A percentile compares a stretch with the other conserved stretches of the same genome.
Evolutionary conservation across 2,888 invertebrate species (phyloP).

Genomic region (Drosophila prostipennis): DNA sequence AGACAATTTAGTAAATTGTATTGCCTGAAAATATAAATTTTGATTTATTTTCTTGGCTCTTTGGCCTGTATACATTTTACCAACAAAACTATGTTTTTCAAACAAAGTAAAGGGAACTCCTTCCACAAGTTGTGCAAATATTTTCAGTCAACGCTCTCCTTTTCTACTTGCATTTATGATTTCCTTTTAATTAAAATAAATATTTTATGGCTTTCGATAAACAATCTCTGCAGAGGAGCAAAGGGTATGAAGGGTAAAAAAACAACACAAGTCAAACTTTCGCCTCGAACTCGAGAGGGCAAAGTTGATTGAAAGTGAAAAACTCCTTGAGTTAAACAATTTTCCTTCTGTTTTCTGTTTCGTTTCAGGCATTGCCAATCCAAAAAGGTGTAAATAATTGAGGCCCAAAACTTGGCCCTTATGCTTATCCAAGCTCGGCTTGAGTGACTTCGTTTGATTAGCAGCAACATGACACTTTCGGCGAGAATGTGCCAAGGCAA

Average conservation of each 20-base stretch:
- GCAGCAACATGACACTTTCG: constrained; percentile 32
- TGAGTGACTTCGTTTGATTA: constrained; percentile 11
- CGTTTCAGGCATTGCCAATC: constrained; percentile 42
- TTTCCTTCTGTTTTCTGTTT: constrained; percentile 26
- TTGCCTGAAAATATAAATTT: background rate
- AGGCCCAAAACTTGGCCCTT: constrained; percentile 33
- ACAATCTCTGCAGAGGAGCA: constrained; percentile 21
- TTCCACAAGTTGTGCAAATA: constrained; percentile 9
- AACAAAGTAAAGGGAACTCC: constrained; percentile 4
- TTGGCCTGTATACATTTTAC: background rate
- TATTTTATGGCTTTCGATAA: constrained; percentile 51
- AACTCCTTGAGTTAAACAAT: constrained; percentile 31
- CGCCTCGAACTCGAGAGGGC: constrained; percentile 22
- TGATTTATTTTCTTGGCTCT: background rate
- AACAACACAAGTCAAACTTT: constrained; percentile 35
- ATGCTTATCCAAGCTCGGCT: constrained; percentile 20
- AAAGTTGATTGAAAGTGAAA: constrained; percentile 42
- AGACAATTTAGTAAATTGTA: background rate
- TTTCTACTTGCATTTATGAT: constrained; percentile 47
- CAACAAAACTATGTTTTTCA: background rate
- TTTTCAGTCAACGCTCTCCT: constrained; percentile 1
- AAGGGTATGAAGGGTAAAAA: background rate
- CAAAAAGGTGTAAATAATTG: constrained; percentile 43
- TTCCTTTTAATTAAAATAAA: constrained; percentile 61
- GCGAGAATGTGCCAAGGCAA: constrained; percentile 10